Conservation (phyloP, 2,888 invertebrate genomes). For the Leptinotarsa haldemani region DNA sequence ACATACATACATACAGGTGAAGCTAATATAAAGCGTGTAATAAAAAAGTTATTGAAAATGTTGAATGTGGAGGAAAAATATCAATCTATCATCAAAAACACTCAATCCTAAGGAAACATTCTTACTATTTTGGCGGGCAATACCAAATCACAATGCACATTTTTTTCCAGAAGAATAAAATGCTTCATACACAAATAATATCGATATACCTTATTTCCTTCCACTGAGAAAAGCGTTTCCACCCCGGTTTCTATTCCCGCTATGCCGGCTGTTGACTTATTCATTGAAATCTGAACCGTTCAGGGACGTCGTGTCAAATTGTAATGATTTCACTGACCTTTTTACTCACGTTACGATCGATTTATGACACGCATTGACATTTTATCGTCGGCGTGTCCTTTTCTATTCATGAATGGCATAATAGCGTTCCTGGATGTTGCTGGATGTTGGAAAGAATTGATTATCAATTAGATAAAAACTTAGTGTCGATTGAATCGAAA, state of each 20-base stretch:
- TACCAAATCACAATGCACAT: too few relatives aligned
- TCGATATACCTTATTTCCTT: conserved; percentile 10
- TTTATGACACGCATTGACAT: conserved; percentile 54
- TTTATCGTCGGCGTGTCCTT: conserved; percentile 44
- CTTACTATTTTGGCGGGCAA: too few relatives aligned
- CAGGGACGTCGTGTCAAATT: conserved; percentile 29
- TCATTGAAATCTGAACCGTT: conserved; percentile 41
- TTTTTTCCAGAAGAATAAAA: background rate
- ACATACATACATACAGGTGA: too few relatives aligned
- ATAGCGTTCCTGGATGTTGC: background rate
- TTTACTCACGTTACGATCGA: conserved; percentile 48
- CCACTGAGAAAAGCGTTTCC: conserved; percentile 3
- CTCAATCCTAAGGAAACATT: too few relatives aligned
- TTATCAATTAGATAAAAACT: background rate
- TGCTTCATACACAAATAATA: background rate
- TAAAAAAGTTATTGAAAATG: too few relatives aligned
- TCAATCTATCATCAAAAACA: too few relatives aligned
- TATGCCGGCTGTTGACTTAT: conserved; percentile 44
- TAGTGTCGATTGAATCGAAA: background rate
- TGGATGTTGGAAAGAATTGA: background rate
- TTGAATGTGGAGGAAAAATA: too few relatives aligned
- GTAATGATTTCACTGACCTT: conserved; percentile 49
- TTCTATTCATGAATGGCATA: conserved; percentile 11
- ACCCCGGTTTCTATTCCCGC: conserved; percentile 13
- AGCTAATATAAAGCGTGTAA: too few relatives aligned